Conservation (phyloP, 2,888 invertebrate species). For the Hermodice carunculata region DNA sequence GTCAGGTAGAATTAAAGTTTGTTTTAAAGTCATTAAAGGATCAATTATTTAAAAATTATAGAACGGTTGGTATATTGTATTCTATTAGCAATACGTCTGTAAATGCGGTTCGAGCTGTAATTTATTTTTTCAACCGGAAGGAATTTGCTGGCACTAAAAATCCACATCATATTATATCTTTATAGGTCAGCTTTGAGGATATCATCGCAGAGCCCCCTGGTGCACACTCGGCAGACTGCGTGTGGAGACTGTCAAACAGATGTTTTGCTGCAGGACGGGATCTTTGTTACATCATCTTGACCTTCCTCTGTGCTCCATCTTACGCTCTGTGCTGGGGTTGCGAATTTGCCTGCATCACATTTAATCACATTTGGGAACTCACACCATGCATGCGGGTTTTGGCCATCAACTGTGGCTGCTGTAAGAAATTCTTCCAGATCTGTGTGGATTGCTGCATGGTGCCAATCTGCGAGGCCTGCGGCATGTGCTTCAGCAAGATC, state of each 20-base stretch:
- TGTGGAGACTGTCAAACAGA: constrained; percentile 78
- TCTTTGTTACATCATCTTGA: constrained; percentile 78
- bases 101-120: too few species aligned
- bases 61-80: too few species aligned
- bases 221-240: constrained; percentile 74
- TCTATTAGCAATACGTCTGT: too few species aligned
- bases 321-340: constrained; percentile 74
- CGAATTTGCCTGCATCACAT: constrained; percentile 72
- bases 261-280: constrained; percentile 78
- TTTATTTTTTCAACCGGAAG: too few species aligned
- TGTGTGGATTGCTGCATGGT: constrained; percentile 75
- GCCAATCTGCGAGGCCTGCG: constrained; percentile 76
- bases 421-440: constrained; percentile 74
- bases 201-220: constrained; percentile 48
- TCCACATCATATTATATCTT: too few species aligned
- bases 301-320: constrained; percentile 78
- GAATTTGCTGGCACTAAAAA: too few species aligned
- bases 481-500: constrained; percentile 73
- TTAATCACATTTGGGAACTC: constrained; percentile 79
- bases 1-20: too few species aligned
- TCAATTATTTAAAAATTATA: too few species aligned
- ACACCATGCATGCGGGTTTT: constrained; percentile 78
- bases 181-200: constrained; percentile 70
- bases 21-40: too few species aligned
- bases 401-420: constrained; percentile 78